phyloP scores from a whole-genome alignment of 1,140 invertebrate species.

The Coenobita brevimanus region DNA sequence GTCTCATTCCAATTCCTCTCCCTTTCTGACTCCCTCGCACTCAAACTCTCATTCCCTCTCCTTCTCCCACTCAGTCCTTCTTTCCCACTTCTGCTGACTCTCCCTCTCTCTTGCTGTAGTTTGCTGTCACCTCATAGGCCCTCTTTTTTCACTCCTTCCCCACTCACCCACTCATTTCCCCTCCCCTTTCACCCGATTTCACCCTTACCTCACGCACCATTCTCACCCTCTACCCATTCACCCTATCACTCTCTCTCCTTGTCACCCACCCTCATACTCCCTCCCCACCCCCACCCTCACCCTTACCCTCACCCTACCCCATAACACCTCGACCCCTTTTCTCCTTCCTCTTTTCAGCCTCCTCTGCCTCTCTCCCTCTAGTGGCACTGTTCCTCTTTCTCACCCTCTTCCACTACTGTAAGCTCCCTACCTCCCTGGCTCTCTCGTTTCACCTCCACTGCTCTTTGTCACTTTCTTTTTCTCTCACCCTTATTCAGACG shows the following conservation, averaged over 20 bases:
- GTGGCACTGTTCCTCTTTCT: not conserved
- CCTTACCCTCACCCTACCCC: not conserved
- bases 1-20: no score
- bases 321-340: not conserved
- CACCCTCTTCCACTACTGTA: not conserved
- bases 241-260: not conserved
- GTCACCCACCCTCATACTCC: no score
- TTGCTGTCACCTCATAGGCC: not conserved
- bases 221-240: not conserved
- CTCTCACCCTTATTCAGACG: not conserved
- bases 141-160: not conserved
- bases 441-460: not conserved
- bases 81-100: no score
- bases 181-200: not conserved
- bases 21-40: no score
- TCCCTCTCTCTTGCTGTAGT: slow-evolving; percentile 5
- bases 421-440: not conserved
- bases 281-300: no score
- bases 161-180: not conserved
- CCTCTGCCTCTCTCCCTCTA: no score
- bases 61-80: no score
- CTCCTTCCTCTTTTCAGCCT: no score
- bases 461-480: not conserved
- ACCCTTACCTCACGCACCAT: not conserved
- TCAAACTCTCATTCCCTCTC: no score